Base-by-base conservation (phyloP, 2,113 vertebrate genomes). In the Solea solea region DNA sequence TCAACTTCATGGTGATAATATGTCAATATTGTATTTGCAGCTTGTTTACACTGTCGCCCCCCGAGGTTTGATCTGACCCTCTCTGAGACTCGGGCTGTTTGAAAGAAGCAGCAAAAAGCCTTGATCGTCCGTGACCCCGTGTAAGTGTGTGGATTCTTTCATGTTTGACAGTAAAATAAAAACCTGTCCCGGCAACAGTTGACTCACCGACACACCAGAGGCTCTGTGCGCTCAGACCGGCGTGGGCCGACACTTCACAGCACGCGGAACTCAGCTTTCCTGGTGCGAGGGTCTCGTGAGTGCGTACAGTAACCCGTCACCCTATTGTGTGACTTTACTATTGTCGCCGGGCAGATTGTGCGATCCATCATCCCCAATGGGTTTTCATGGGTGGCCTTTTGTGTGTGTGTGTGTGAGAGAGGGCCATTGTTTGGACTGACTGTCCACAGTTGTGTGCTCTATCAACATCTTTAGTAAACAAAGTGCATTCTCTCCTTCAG, bases 301-400 rank as follows among this genome's bases (percentile, higher is more conserved):
- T 46, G 51, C 54, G 48, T 64, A 53, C 42, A 46, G 65, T 68
- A 59, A 75, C 68, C 50, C 34, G 0, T 25, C 58, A n/a, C 11
- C 62, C 27, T 66, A 25, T 80, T 89, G 72, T 87, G 2, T 39
- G 57, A 51, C 14, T 64, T 74, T 41, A 58, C 76, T 57, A 71
- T 86, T 85, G 84, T 85, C 67, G 39, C 66, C 8, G 51, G 42
- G 64, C 76, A 64, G 57, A 34, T 34, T 10, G 63, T 78, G 83
- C 78, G 69, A 86, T 90, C 89, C 75, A 82, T 90, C 88, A 88
- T 79, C 84, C 64, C 14, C 50, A 4, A 54, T 21, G 54, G 58
- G 42, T 64, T 74, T 78, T 59, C 14, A 74, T 56, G 40, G 71
- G 60, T 80, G 76, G 79, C 73, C 74, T 84, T 85, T 84, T 82